Percentiles rank a stretch among this genome's conserved stretches.
These are phyloP conservation scores for Musca vetustissima DNA, from an alignment of 1,140 invertebrate species.

Conservation along the genomic window DNA sequence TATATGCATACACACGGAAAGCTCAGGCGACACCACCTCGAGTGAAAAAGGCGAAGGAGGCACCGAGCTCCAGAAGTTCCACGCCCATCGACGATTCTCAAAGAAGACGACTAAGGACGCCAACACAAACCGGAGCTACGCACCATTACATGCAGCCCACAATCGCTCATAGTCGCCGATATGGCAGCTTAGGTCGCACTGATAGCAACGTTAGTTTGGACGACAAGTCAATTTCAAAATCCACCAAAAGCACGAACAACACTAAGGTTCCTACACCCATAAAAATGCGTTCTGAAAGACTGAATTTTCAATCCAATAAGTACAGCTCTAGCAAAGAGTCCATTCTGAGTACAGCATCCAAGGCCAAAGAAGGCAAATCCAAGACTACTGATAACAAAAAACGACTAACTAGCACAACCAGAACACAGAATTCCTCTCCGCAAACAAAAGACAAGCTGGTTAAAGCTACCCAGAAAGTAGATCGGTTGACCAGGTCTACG, in stretches of 20 bases:
- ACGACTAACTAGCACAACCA: too few species aligned
- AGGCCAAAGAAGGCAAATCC: too few species aligned
- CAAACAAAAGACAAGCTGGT: too few species aligned
- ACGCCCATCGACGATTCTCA: slow-evolving; percentile 23
- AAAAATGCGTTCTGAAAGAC: too few species aligned
- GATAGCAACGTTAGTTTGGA: slow-evolving; percentile 7
- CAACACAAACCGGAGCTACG: slow-evolving; percentile 27
- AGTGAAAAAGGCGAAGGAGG: neutral
- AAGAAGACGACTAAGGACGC: slow-evolving; percentile 26
- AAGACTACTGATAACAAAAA: too few species aligned
- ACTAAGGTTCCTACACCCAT: neutral
- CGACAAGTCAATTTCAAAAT: neutral
- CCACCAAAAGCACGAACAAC: slow-evolving; percentile 8
- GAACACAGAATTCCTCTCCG: too few species aligned
- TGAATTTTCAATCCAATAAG: too few species aligned
- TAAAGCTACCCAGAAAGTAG: too few species aligned
- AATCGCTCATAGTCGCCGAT: slow-evolving; percentile 44
- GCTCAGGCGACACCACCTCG: neutral
- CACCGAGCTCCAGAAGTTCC: slow-evolving; percentile 10
- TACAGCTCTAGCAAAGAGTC: too few species aligned
- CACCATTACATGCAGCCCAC: slow-evolving; percentile 53
- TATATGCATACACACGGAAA: slow-evolving; percentile 22
- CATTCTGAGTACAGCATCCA: too few species aligned
- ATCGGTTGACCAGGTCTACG: too few species aligned
- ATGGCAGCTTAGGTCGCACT: slow-evolving; percentile 24